Evolutionary conservation across 1,140 invertebrate genomes (phyloP).

Genomic region (Helicoverpa armigera): DNA sequence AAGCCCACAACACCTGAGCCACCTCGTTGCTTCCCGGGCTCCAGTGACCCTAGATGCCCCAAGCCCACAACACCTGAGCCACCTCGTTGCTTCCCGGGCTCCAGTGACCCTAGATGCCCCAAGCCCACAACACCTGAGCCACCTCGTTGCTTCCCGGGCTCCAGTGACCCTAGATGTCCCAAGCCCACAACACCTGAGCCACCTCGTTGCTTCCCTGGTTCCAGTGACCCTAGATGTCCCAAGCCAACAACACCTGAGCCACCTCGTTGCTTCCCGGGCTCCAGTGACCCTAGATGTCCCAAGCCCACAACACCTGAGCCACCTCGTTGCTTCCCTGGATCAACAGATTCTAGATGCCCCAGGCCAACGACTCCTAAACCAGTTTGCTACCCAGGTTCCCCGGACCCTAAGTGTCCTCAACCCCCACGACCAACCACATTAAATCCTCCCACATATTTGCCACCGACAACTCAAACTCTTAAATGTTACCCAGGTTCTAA

Average conservation of each 20-base stretch:
- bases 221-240: conserved; percentile 80
- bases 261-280: conserved; percentile 70
- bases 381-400: conserved; percentile 77
- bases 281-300: conserved; percentile 75
- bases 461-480: conserved; percentile 57
- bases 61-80: conserved; percentile 59
- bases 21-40: conserved; percentile 76
- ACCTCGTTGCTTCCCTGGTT: conserved; percentile 80
- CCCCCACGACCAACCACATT: conserved; percentile 57
- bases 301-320: conserved; percentile 53
- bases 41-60: conserved; percentile 79
- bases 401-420: conserved; percentile 70
- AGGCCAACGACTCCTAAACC: conserved; percentile 62
- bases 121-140: conserved; percentile 56
- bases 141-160: conserved; percentile 74
- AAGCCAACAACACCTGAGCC: conserved; percentile 59
- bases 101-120: conserved; percentile 66
- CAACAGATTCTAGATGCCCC: conserved; percentile 80
- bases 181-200: conserved; percentile 61
- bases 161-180: conserved; percentile 78
- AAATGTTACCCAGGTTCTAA: conserved; percentile 81
- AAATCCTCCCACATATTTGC: conserved; percentile 50
- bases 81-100: conserved; percentile 73
- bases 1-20: conserved; percentile 50
- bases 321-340: conserved; percentile 70